Evolutionary conservation across 2,797 vertebrate genomes (phyloP).

Genomic region (Onychomys arenicola): DNA sequence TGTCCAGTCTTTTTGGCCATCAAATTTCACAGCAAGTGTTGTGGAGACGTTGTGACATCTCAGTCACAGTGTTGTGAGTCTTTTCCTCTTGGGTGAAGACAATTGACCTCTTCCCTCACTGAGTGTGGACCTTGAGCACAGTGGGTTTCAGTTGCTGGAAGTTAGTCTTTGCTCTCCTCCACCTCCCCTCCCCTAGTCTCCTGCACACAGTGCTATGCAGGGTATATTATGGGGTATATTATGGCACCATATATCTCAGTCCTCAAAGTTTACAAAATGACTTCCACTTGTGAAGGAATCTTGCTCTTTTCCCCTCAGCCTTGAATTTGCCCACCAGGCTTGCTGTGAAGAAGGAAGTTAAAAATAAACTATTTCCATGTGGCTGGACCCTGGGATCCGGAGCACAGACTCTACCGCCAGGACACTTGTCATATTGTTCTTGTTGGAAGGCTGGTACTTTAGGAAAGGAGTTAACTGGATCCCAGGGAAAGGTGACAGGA

Average conservation of each 20-base stretch:
- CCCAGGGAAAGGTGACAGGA: not conserved
- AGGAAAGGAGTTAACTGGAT: not conserved
- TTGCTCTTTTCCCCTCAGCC: not conserved
- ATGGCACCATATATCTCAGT: fast-evolving
- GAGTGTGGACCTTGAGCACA: not conserved
- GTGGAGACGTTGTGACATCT: fast-evolving
- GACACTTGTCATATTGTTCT: not conserved
- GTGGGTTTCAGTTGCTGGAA: not conserved
- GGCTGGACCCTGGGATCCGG: not conserved
- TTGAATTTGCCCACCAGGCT: conserved; percentile 7
- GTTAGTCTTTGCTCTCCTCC: not conserved
- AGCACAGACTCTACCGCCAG: not conserved
- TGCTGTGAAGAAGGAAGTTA: not conserved
- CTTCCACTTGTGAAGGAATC: not conserved
- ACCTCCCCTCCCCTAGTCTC: no score
- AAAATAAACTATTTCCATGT: not conserved
- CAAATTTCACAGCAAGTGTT: not conserved
- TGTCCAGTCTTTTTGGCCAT: not conserved
- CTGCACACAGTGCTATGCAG: fast-evolving
- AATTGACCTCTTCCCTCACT: not conserved
- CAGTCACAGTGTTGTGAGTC: not conserved
- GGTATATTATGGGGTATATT: fast-evolving
- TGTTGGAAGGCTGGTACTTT: not conserved
- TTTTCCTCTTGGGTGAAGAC: not conserved
- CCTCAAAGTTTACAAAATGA: not conserved